Base-by-base conservation (phyloP, 2,797 vertebrate genomes). In the Urosaurus nigricauda region DNA sequence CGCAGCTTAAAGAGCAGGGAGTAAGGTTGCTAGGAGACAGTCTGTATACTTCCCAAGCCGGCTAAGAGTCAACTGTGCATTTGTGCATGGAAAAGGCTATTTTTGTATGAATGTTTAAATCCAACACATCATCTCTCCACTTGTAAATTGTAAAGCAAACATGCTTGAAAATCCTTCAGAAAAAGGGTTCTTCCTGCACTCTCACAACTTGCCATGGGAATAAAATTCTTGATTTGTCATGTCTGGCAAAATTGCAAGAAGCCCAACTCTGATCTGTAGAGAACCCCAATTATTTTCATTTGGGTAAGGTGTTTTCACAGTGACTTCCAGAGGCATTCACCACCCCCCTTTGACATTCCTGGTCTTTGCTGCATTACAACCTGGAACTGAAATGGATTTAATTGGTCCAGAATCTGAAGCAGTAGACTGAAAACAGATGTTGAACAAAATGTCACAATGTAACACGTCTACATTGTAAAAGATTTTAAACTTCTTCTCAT, bases 1-100 rank as follows among this genome's bases (percentile, higher is more conserved):
- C 73, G 87, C 63, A 73, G 29, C 86, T 73, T 81, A 19, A 68
- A 93, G 68, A 89, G 89, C 19, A 94, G 90, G 93, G 91, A 93
- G 90, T 56, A 56, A 90, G 87, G 96, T 97, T 97, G 96, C 97
- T 96, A 96, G 93, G 96, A 83, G 89, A 97, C 94, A 73, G 51
- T 80, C 87, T 84, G 83, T 89, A 89, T 78, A 84, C 92, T 94
- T 95, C 88, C 88, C 87, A 65, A 93, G 95, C 91, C 88, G 94
- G 71, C 92, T 51, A 92, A 53, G 87, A 35, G 73, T 94, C 88
- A 92, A 86, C 93, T 51, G 93, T 92, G 32, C 87, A 88, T n/a
- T 81, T 78, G 70, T 84, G 75, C 29, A 74, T 89, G 9, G 77
- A 92, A 94, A 92, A 83, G 24, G 16, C 32, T 26, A 19, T 35